Conservation (phyloP, 2,113 vertebrate genomes). For the Melanerpes aurifrons region DNA sequence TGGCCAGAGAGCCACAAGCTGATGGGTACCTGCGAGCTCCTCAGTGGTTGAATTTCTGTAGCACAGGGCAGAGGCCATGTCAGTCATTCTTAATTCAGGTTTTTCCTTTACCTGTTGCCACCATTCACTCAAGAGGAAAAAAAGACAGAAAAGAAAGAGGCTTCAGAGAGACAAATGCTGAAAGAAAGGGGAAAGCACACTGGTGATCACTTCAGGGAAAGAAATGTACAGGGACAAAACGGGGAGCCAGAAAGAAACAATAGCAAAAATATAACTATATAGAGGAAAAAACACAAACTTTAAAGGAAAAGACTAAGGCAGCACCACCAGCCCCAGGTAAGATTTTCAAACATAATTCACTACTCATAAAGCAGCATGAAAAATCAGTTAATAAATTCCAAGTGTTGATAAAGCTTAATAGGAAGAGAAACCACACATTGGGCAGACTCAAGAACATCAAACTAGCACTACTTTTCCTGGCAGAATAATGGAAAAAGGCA, state of each 20-base stretch:
- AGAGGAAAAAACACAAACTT: not conserved
- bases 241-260: not conserved
- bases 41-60: rapidly evolving
- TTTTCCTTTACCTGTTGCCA: not conserved
- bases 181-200: not conserved
- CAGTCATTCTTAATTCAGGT: not conserved
- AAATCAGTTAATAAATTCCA: not conserved
- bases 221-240: not conserved
- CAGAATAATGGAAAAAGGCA: not conserved
- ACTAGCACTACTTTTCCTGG: not conserved
- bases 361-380: not conserved
- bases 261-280: not conserved
- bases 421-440: not conserved
- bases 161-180: not conserved
- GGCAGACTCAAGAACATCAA: not conserved
- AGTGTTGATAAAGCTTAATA: not conserved
- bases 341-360: not conserved
- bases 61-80: not conserved
- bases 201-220: not conserved
- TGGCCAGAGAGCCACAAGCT: not conserved
- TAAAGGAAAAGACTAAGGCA: not conserved
- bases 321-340: not conserved
- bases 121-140: not conserved
- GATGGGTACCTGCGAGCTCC: not conserved
- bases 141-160: not conserved